Evolutionary conservation across 1,140 invertebrate species (phyloP).

Genomic region (Drosophila kepulauana): DNA sequence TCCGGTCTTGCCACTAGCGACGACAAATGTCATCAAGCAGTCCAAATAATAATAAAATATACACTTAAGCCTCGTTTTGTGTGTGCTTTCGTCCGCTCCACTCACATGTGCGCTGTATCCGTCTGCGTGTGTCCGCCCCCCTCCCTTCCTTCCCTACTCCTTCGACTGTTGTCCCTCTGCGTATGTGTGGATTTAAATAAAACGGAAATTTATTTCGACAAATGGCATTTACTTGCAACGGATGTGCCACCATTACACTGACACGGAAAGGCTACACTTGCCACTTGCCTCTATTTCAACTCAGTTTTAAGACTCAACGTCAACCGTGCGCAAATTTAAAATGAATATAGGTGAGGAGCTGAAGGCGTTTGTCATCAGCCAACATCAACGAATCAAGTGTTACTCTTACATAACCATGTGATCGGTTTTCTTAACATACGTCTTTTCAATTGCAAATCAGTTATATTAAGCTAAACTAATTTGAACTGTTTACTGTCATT

Average conservation of each 20-base stretch:
- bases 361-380: neutral
- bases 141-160: no score
- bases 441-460: neutral
- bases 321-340: slow-evolving; percentile 54
- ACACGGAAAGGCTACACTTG: slow-evolving; percentile 72
- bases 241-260: slow-evolving; percentile 82
- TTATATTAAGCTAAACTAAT: no score
- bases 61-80: slow-evolving; percentile 80
- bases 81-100: slow-evolving; percentile 19
- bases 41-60: slow-evolving; percentile 84
- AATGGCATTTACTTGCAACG: slow-evolving; percentile 84
- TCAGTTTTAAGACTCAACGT: slow-evolving; percentile 29
- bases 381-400: slow-evolving; percentile 1
- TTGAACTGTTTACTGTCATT: no score
- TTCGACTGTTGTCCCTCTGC: slow-evolving; percentile 13
- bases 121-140: neutral
- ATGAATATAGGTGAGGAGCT: neutral
- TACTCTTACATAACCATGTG: neutral
- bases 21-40: slow-evolving; percentile 81
- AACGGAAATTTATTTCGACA: slow-evolving; percentile 84
- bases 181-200: slow-evolving; percentile 81
- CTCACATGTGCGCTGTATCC: slow-evolving; percentile 37
- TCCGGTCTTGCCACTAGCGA: slow-evolving; percentile 73
- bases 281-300: slow-evolving; percentile 47
- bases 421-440: neutral